Evolutionary conservation across 1,140 invertebrate species (phyloP).

Genomic region (Parapsyche elsis): DNA sequence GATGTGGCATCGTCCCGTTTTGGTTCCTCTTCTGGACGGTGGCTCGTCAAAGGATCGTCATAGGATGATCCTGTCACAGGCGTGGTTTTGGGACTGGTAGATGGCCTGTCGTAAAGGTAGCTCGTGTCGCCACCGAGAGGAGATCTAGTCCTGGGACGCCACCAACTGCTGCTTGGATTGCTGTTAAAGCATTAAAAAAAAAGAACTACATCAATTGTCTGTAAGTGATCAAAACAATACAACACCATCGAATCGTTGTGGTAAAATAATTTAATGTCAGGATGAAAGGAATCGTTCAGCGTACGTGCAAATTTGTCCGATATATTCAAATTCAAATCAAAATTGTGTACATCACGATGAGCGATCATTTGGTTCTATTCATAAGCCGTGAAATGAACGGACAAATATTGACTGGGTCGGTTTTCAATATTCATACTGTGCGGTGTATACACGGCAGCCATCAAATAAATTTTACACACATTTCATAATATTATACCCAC

Average conservation of each 20-base stretch:
- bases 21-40: neutral
- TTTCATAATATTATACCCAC: neutral
- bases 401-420: constrained; percentile 4
- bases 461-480: neutral
- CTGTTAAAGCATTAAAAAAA: constrained; percentile 43
- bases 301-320: neutral
- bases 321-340: neutral
- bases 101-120: constrained; percentile 53
- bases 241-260: no score
- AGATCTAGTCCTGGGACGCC: constrained; percentile 41
- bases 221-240: no score
- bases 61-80: neutral
- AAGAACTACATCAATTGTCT: constrained; percentile 31
- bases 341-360: neutral
- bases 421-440: constrained; percentile 10
- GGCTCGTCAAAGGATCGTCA: neutral
- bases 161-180: constrained; percentile 48
- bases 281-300: neutral
- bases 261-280: no score
- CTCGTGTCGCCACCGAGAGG: constrained; percentile 39
- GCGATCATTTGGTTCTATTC: neutral
- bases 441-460: neutral
- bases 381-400: neutral
- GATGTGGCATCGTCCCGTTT: neutral
- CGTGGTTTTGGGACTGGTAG: constrained; percentile 9